phyloP scores from a whole-genome alignment of 2,888 invertebrate genomes.

The Chrysina gloriosa region DNA sequence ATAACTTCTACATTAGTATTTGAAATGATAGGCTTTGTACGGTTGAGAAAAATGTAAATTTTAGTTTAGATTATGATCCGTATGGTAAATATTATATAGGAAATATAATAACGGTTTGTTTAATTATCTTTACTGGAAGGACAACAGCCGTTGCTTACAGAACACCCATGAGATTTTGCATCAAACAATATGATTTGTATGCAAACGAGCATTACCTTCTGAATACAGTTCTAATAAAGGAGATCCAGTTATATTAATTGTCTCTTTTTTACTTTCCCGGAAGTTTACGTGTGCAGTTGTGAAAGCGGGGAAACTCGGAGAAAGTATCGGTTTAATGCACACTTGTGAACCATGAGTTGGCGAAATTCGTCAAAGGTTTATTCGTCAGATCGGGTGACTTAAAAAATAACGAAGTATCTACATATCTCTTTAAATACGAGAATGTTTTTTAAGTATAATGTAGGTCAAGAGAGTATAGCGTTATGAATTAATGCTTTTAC shows the following conservation, averaged over 20 bases:
- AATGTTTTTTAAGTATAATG: too few species aligned
- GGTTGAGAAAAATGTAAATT: too few species aligned
- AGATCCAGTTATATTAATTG: constrained; percentile 11
- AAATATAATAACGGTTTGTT: background rate
- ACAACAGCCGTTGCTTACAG: background rate
- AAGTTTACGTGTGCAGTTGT: constrained; percentile 48
- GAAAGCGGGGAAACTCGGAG: constrained; percentile 54
- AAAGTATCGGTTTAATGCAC: constrained; percentile 48
- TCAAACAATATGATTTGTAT: background rate
- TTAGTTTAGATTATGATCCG: too few species aligned
- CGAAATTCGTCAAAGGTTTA: constrained; percentile 15
- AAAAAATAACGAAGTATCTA: too few species aligned
- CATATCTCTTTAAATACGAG: too few species aligned
- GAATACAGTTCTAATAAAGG: constrained; percentile 14
- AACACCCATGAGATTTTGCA: background rate
- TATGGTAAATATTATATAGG: constrained; percentile 2
- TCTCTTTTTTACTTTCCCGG: constrained; percentile 52
- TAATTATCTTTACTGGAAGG: constrained; percentile 2
- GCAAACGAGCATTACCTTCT: constrained; percentile 14
- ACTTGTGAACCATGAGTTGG: background rate
- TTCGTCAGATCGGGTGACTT: too few species aligned
- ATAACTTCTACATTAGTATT: too few species aligned
- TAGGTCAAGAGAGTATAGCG: too few species aligned
- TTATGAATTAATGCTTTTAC: too few species aligned
- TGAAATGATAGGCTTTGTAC: too few species aligned